Evolutionary conservation across 1,140 invertebrate species (phyloP), one percentile per base, ranked within the genome.

Genomic region (Neomicropteryx cornuta): DNA sequence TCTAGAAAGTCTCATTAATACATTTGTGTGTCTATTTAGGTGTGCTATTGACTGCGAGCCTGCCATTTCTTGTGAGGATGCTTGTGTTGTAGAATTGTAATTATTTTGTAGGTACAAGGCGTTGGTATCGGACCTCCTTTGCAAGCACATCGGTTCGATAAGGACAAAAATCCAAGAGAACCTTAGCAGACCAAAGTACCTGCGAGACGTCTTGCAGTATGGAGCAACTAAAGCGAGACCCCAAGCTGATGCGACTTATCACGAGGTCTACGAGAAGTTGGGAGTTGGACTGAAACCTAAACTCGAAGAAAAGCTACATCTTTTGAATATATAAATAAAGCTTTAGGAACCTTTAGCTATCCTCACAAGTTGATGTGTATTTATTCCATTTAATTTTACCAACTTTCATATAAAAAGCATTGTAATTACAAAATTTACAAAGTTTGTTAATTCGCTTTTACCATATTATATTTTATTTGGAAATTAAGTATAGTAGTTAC

Each of bases 131-230:
- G 83, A 91, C 40, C 69, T 75, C 13, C 50, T 94, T 3, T 72
- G 81, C 19, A 75, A 81, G 46, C 72, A 77, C 57, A 50, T 93
- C 3, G 67, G 60, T 41, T 88, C 89, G 17, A 87, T 93, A 48
- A 69, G 77, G 45, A 51, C 68, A 29, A 57, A 73, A 55, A 76
- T 83, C 37, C 46, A 70, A 4, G 50, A 71, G 24, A 66, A 81
- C 36, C 51, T 83, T 33, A 56, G 67, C 11, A 72, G 82, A 29
- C 71, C 70, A 18, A 52, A 56, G 13, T 79, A 87, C 64, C 60
- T 96, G 37, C 52, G 72, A 18, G 60, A 75, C 39, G 55, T 90
- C 24, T 64, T 97, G 32, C 63, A 77, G 18, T 56, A 68, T 33
- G 91, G 91, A 1, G 61, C 74, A 5, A 71, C 76, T 18, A 79